A percentile compares a stretch with the other conserved stretches of the same genome.
phyloP scores from a whole-genome alignment of 2,797 vertebrate species.

The Uromys caudimaculatus region DNA sequence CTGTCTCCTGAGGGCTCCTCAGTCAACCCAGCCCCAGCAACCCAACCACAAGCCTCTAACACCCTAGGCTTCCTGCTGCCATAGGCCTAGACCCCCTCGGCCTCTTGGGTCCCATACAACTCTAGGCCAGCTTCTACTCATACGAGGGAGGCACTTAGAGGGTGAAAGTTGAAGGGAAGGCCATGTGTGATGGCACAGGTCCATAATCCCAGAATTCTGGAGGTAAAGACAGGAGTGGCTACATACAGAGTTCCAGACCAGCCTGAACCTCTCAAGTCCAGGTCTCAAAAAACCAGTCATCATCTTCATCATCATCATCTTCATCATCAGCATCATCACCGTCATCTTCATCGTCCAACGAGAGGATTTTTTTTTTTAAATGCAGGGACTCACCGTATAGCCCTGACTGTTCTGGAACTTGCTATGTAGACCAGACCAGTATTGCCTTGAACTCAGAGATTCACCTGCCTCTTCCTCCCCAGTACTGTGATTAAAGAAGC shows the following conservation, averaged over 20 bases:
- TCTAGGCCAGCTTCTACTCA: constrained; percentile 48
- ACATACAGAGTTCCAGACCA: neutral
- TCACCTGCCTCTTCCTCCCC: neutral
- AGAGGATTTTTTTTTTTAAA: neutral
- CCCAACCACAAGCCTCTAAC: constrained; percentile 58
- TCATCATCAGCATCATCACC: no score
- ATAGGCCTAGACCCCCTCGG: neutral
- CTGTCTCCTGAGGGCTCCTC: constrained; percentile 77
- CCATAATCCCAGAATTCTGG: neutral
- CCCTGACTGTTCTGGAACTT: neutral
- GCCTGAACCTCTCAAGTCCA: neutral
- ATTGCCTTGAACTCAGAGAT: neutral
- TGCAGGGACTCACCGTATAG: neutral
- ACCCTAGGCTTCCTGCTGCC: constrained; percentile 70
- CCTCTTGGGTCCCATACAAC: constrained; percentile 30
- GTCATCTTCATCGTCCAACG: neutral
- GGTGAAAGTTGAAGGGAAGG: neutral
- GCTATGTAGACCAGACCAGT: neutral
- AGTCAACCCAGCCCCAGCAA: constrained; percentile 63
- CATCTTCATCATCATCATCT: no score
- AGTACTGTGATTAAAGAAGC: neutral
- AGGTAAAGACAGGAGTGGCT: neutral
- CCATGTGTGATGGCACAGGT: neutral
- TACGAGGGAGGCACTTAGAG: neutral
- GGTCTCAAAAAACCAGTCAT: neutral